Conservation (phyloP, 2,113 vertebrate genomes). For the Cyanoderma ruficeps region DNA sequence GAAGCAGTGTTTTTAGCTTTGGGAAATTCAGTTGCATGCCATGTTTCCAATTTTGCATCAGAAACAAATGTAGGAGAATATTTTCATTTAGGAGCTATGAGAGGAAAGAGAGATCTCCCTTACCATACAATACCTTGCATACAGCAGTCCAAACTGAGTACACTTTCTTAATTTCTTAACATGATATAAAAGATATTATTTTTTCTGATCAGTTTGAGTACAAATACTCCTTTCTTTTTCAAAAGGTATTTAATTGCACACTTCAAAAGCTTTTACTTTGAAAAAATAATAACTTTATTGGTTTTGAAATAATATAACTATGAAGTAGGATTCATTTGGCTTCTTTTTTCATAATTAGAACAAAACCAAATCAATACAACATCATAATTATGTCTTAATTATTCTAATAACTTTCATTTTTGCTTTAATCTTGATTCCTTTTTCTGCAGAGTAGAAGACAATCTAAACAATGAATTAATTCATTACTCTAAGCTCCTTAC, state of each 20-base stretch:
- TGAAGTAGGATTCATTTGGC: conserved; percentile 28
- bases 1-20: not conserved
- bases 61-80: not conserved
- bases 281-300: not conserved
- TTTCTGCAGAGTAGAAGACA: conserved; percentile 62
- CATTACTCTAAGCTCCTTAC: conserved; percentile 64
- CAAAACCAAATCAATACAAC: conserved; percentile 55
- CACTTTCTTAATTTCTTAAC: not conserved
- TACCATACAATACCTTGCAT: not conserved
- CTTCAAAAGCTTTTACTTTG: conserved; percentile 27
- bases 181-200: not conserved
- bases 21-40: not conserved
- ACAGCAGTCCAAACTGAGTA: not conserved
- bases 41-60: not conserved
- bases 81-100: not conserved
- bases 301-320: conserved; percentile 14
- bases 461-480: conserved; percentile 71
- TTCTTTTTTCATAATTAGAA: conserved; percentile 38
- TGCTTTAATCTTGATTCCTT: conserved; percentile 61
- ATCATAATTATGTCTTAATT: conserved; percentile 67
- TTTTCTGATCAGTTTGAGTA: not conserved
- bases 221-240: not conserved
- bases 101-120: not conserved
- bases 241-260: not conserved
- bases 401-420: conserved; percentile 66